Base-by-base conservation (phyloP, 2,797 vertebrate genomes). In the Choloepus didactylus region DNA sequence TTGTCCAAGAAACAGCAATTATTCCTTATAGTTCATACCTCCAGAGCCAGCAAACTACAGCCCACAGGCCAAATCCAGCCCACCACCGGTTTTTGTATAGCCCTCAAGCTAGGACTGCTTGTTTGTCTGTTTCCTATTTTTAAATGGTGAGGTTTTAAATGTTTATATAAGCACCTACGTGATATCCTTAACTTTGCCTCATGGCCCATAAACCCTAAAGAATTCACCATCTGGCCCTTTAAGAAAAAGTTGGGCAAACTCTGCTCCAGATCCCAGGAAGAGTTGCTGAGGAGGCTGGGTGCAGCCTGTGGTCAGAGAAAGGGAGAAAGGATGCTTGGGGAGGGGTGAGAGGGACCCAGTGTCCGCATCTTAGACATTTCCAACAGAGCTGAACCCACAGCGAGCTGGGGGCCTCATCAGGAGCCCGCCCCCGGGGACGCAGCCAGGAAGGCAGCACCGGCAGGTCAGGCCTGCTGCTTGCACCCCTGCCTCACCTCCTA, bases 371-470 rank as follows among this genome's bases (percentile, higher is more conserved):
- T 44, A 41, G 62, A 25, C 14, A 5, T 15, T n/a, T 66, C 60
- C 85, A 49, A 9, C 31, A 15, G 21, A 62, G 21, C 19, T 41
- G 44, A 93, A 6, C 15, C 16, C 21, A 44, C 5, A 41, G 49
- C 25, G n/a, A 29, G 19, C 62, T 19, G 62, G 49, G 69, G n/a
- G 19, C 12, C 23, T 5, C 6, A 7, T 5, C 16, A 23, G 2
- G 54, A 76, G 21, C 23, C 5, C 0, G 66, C 5, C 41, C n/a
- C 76, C 31, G 21, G 9, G 21, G 25, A 31, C 6, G 1, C 23
- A 0, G 41, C 35, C 8, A 7, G 16, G 5, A n/a, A 14, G 31
- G 9, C 23, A 10, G 46, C 27, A 6, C 0, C 5, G 29, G 12
- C 66, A 60, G 56, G 79, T 6, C 82, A 6, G 1, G 9, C 46